phyloP scores from a whole-genome alignment of 2,113 vertebrate genomes.

The Pardalotus punctatus region DNA sequence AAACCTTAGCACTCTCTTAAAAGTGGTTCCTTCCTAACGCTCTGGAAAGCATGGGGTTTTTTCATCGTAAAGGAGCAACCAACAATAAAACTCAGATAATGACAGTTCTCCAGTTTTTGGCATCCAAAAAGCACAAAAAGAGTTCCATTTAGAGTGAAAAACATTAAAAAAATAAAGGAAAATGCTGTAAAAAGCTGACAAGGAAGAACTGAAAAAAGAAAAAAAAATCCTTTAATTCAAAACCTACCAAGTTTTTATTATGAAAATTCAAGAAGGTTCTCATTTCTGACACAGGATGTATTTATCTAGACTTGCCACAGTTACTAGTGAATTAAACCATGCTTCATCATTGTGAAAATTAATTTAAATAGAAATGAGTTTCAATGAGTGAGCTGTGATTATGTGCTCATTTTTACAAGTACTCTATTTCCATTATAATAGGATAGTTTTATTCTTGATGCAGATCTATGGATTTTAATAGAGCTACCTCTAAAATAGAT shows the following conservation, averaged over 20 bases:
- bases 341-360: not conserved
- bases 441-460: not conserved
- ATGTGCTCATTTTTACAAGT: not conserved
- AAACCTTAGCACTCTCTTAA: not conserved
- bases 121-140: not conserved
- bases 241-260: not conserved
- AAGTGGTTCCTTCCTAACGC: not conserved
- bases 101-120: not conserved
- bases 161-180: not conserved
- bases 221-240: not conserved
- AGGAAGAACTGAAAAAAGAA: not conserved
- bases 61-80: not conserved
- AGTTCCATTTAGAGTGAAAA: not conserved
- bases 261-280: not conserved
- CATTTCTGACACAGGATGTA: not conserved
- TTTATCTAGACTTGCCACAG: not conserved
- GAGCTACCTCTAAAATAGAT: not conserved
- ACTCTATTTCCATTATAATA: not conserved
- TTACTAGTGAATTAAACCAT: not conserved
- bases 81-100: not conserved
- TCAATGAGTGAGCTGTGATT: not conserved
- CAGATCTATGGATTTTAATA: not conserved
- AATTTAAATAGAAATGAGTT: not conserved
- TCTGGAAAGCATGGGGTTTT: not conserved
- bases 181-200: not conserved